Base-by-base conservation (phyloP, 2,797 vertebrate species). In the Macropodus opercularis region DNA sequence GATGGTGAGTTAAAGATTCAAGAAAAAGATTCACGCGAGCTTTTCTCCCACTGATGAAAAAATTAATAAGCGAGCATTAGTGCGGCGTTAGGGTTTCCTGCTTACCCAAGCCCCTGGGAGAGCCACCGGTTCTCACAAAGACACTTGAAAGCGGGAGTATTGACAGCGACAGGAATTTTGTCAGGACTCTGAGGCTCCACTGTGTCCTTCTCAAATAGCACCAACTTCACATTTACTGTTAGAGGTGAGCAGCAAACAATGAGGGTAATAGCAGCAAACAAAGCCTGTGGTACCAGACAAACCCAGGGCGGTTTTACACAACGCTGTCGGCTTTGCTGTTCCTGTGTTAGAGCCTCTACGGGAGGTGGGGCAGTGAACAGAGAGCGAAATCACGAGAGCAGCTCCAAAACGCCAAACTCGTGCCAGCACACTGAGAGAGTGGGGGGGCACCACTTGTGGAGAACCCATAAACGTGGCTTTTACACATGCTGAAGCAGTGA, bases 311-410 rank as follows among this genome's bases (percentile, higher is more conserved):
- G 31, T 84, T 86, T 85, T 72, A 72, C 80, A 81, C 24, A 47
- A 64, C 50, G 24, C 73, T 69, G 85, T 71, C 79, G 87, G 31
- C 69, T 89, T 91, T 90, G 69, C 75, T 77, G 77, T 83, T 91
- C 89, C 85, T 89, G 85, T 87, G 89, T 85, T 56, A 88, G 60
- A 68, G 47, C 41, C 47, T 68, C 22, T 24, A 76, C 68, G 77
- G 80, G 66, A 29, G 61, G 83, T 12, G 63, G 73, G 63, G 72
- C 53, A 17, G 57, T 2, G 42, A 69, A 60, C 61, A 56, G 52
- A 79, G 59, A 75, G 61, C 75, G 72, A n/a, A n/a, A n/a, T 72
- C 63, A 81, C 44, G 69, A 51, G 51, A 57, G 56, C 66, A 69
- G 54, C 68, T 69, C 55, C 41, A 61, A 66, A 81, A 85, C 69